Conservation (phyloP, 2,113 vertebrate species). For the Hyaena hyaena region DNA sequence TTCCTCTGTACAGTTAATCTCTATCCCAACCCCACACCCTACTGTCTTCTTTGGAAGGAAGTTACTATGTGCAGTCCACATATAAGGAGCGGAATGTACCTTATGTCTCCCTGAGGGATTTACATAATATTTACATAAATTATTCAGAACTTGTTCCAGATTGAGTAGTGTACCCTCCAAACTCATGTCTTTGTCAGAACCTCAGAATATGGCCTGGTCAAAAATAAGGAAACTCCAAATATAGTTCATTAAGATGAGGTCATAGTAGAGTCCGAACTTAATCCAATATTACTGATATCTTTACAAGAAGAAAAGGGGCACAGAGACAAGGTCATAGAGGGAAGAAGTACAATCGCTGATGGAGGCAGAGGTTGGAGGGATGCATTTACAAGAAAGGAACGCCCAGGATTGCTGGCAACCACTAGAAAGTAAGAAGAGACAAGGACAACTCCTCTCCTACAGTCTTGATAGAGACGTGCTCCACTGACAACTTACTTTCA, state of each 20-base stretch:
- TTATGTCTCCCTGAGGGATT: not conserved
- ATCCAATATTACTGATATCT: not conserved
- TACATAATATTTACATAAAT: not conserved
- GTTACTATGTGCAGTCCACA: not conserved
- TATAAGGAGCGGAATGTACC: not conserved
- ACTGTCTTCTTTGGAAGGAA: not conserved
- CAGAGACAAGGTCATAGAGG: not conserved
- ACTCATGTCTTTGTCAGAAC: not conserved
- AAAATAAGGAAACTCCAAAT: not conserved
- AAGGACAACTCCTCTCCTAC: not conserved
- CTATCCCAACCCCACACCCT: too few species aligned
- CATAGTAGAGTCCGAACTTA: not conserved
- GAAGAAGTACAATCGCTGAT: not conserved
- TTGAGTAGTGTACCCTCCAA: not conserved
- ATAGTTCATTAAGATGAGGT: not conserved
- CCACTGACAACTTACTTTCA: not conserved
- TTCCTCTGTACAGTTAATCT: not conserved
- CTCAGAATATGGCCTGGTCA: not conserved
- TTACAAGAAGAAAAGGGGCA: not conserved
- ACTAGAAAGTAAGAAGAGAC: not conserved
- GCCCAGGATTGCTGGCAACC: not conserved
- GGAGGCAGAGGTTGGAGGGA: not conserved
- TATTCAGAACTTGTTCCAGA: not conserved
- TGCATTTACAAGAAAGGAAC: not conserved
- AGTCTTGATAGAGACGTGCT: not conserved